Base-by-base conservation (phyloP, 2,113 vertebrate species). In the Notothenia coriiceps region DNA sequence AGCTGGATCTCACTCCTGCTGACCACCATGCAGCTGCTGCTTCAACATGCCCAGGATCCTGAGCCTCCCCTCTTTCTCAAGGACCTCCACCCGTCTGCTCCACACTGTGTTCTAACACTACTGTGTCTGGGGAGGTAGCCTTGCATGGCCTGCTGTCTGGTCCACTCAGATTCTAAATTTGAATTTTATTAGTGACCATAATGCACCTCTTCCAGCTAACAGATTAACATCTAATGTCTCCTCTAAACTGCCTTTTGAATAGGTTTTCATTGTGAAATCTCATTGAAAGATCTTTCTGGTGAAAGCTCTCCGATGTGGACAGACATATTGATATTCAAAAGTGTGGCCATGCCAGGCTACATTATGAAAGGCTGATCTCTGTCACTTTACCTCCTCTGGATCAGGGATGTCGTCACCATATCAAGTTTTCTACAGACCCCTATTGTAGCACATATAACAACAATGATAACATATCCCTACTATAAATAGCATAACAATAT, bases 21-120 rank as follows among this genome's bases (percentile, higher is more conserved):
- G 84, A 92, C 91, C 75, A 8, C 82, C 91, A 92, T 86, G 86
- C 91, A 91, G 86, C 86, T 81, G 85, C 83, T 88, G 74, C 91
- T 84, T 89, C 91, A 92, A 92, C 91, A 92, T 82, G 87, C 91
- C 91, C 84, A 89, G 86, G 78, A 84, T 49, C 78, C 40, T 74
- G 77, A 69, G 59, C 51, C 79, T 57, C 70, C n/a, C 50, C 76
- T 80, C 81, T 74, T 60, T 71, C 84, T 74, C 83, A 78, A 79
- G 70, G 84, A 90, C 71, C 56, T 56, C 71, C 70, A 10, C 65
- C 43, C 59, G 20, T 67, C 43, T 56, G 2, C 74, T 57, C 55
- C 66, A 67, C 50, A 40, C 35, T 7, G 6, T 50, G 60, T 69
- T 75, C 40, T 18, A 40, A 40, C 35, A 7, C 35, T 40, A 1